These are phyloP conservation scores for Gallinago solitaria DNA, from an alignment of 2,797 vertebrate species.

Conservation along the genomic window DNA sequence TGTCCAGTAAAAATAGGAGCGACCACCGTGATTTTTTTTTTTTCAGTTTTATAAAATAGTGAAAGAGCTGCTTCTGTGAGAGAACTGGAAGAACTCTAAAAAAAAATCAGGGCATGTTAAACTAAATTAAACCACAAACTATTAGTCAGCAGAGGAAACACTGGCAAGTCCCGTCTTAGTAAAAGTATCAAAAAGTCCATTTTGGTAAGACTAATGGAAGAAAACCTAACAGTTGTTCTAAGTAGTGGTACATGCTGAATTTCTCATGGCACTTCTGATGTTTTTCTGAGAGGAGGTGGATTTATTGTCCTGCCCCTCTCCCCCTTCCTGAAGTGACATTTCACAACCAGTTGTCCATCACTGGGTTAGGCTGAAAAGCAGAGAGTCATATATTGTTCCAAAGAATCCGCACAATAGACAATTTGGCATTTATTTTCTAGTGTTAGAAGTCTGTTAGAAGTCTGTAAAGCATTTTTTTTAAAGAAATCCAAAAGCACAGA, in stretches of 20 bases:
- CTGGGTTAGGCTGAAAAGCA: not conserved
- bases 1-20: not conserved
- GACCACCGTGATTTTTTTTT: not conserved
- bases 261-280: not conserved
- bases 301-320: not conserved
- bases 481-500: not conserved
- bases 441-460: not conserved
- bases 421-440: not conserved
- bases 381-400: not conserved
- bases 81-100: not conserved
- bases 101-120: not conserved
- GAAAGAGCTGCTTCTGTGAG: not conserved
- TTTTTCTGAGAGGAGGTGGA: not conserved
- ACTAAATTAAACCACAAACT: not conserved
- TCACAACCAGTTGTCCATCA: not conserved
- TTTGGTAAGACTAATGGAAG: not conserved
- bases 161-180: not conserved
- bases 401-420: not conserved
- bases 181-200: not conserved
- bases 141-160: not conserved
- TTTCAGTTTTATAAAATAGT: not conserved
- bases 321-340: not conserved
- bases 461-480: not conserved
- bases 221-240: not conserved
- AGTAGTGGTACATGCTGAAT: not conserved